Conservation (phyloP, 2,113 vertebrate genomes). For the Phyllostomus discolor region DNA sequence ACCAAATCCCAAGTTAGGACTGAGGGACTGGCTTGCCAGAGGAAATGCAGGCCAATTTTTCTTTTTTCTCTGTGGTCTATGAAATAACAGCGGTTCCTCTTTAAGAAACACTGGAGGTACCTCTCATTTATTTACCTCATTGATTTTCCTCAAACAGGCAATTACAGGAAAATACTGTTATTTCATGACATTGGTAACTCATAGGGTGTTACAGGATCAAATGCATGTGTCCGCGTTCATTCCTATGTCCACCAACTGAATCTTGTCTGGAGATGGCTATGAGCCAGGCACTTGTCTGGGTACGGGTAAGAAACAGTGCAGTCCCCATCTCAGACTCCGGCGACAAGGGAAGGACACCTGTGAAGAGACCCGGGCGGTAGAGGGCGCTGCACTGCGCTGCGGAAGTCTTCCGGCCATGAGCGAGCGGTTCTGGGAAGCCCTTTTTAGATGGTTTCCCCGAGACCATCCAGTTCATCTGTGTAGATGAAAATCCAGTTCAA, state of each 20-base stretch:
- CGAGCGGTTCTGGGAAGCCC: not conserved
- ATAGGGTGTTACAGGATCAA: not conserved
- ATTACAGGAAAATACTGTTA: not conserved
- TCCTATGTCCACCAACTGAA: not conserved
- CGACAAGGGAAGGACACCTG: too few relatives aligned
- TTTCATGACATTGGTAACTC: not conserved
- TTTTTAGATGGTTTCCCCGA: not conserved
- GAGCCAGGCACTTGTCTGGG: not conserved
- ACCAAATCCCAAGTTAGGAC: not conserved
- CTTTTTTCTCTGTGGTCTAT: not conserved
- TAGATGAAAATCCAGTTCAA: not conserved
- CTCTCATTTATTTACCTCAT: not conserved
- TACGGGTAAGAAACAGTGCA: not conserved
- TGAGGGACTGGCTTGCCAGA: not conserved
- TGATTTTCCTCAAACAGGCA: not conserved
- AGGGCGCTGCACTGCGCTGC: accelerated
- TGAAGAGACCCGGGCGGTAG: accelerated
- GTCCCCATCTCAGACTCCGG: not conserved
- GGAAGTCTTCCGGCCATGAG: not conserved
- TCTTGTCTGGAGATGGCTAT: not conserved
- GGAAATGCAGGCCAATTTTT: not conserved
- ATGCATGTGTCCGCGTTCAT: not conserved
- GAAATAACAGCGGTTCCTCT: not conserved
- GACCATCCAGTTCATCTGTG: too few relatives aligned
- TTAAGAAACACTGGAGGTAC: not conserved